phyloP scores from a whole-genome alignment of 2,797 vertebrate species.

The Chelonia mydas region DNA sequence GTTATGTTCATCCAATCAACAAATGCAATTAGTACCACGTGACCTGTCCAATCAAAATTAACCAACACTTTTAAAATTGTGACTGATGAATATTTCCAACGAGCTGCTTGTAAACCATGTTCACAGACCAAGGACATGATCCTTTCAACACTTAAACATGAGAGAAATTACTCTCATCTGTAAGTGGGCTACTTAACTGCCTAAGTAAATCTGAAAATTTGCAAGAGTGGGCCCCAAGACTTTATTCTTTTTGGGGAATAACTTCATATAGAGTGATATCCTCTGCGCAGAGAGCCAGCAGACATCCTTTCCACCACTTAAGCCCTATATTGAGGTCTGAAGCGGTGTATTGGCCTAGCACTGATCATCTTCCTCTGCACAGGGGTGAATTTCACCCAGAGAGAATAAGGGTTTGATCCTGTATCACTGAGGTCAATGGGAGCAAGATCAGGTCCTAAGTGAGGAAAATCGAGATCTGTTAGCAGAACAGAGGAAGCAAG shows the following conservation, averaged over 20 bases:
- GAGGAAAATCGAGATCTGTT: neutral
- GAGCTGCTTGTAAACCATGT: neutral
- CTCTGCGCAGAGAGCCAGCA: neutral
- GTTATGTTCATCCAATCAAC: neutral
- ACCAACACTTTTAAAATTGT: neutral
- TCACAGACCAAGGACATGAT: neutral
- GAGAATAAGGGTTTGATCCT: neutral
- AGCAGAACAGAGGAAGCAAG: neutral
- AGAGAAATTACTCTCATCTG: conserved; percentile 57
- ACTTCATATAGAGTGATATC: neutral
- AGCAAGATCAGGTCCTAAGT: neutral
- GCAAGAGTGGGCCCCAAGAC: conserved; percentile 2
- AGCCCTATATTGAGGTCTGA: neutral
- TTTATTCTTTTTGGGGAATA: neutral
- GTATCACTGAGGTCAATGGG: neutral
- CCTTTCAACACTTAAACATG: neutral
- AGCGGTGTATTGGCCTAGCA: neutral
- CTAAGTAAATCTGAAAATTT: conserved; percentile 38
- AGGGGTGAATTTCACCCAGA: neutral
- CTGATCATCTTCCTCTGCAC: neutral
- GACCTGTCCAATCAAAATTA: neutral
- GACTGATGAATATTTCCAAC: neutral
- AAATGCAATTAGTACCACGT: neutral
- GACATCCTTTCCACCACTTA: neutral
- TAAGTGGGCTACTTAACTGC: neutral